phyloP scores from a whole-genome alignment of 1,140 invertebrate species.

The Sarcophaga peregrina region DNA sequence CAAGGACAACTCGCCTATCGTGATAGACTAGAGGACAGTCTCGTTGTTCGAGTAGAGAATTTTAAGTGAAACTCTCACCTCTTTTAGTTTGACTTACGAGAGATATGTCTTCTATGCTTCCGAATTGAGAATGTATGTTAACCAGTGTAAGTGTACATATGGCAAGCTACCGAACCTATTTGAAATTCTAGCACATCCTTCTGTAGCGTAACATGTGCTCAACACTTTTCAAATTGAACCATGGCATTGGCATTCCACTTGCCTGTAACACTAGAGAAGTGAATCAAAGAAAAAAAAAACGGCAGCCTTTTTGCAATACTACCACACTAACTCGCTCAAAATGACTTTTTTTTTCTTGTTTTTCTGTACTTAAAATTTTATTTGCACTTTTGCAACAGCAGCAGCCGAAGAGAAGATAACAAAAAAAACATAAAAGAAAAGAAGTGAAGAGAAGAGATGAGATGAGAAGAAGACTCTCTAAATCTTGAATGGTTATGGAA shows the following conservation, averaged over 20 bases:
- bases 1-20: too few species aligned
- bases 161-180: too few species aligned
- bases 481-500: background rate
- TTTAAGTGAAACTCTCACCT: too few species aligned
- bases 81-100: too few species aligned
- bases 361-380: background rate
- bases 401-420: too few species aligned
- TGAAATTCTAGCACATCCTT: slow-evolving; percentile 55
- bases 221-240: slow-evolving; percentile 48
- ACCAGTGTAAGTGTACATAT: too few species aligned
- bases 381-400: background rate
- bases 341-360: background rate
- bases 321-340: background rate
- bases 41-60: too few species aligned
- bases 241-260: slow-evolving; percentile 64
- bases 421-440: too few species aligned
- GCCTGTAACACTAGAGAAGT: slow-evolving; percentile 49
- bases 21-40: too few species aligned
- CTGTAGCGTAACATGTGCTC: background rate
- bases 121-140: too few species aligned
- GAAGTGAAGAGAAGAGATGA: too few species aligned
- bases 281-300: background rate
- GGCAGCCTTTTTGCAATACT: slow-evolving; percentile 43
- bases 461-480: background rate
- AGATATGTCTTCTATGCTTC: too few species aligned